These are phyloP conservation scores for Gastrophryne carolinensis DNA, from an alignment of 2,797 vertebrate genomes.

Conservation along the genomic window DNA sequence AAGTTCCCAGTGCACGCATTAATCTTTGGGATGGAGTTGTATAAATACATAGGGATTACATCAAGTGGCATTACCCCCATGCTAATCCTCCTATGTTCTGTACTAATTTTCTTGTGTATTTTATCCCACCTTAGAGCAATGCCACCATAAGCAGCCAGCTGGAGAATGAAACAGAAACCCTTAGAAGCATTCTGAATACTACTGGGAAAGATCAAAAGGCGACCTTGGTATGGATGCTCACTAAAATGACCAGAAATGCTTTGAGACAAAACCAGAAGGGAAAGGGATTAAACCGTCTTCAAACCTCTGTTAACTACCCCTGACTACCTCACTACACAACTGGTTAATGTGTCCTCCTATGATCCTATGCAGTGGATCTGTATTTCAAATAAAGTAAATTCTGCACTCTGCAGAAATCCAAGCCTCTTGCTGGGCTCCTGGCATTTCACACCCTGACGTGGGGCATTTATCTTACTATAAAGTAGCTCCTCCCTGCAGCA, in stretches of 20 bases:
- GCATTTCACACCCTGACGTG: too few species aligned
- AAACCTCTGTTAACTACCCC: too few species aligned
- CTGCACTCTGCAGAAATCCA: too few species aligned
- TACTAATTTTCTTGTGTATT: background rate
- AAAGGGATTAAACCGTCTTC: too few species aligned
- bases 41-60: background rate
- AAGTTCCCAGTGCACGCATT: background rate
- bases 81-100: background rate
- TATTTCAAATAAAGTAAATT: too few species aligned
- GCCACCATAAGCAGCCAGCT: conserved; percentile 52
- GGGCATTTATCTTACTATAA: too few species aligned
- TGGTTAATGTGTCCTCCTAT: too few species aligned
- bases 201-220: conserved; percentile 57
- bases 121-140: conserved; percentile 55
- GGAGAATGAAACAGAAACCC: conserved; percentile 46
- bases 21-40: conserved; percentile 7
- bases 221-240: conserved; percentile 62
- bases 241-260: background rate
- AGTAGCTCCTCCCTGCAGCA: too few species aligned
- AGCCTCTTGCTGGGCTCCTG: too few species aligned
- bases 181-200: conserved; percentile 58
- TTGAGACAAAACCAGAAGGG: too few species aligned
- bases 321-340: too few species aligned
- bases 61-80: background rate
- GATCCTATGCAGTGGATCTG: too few species aligned